A percentile compares a stretch with the other conserved stretches of the same genome.
These are phyloP conservation scores for Ladona fulva DNA, from an alignment of 1,140 invertebrate genomes.

Conservation along the genomic window DNA sequence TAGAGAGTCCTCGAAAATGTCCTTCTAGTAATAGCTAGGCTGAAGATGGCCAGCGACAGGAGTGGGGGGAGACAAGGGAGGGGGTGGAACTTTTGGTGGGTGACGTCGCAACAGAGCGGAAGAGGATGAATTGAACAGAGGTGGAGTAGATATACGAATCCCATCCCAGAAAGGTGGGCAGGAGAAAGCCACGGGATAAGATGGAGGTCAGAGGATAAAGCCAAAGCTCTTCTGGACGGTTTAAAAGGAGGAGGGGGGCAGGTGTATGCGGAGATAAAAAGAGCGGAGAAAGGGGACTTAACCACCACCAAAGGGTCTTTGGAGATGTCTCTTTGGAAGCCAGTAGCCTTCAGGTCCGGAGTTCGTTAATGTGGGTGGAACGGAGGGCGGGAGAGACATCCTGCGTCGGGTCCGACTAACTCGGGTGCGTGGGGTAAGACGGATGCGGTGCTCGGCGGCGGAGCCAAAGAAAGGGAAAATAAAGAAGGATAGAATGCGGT, in stretches of 20 bases:
- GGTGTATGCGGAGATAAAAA: not conserved
- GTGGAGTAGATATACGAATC: too few species aligned
- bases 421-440: not conserved
- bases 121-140: too few species aligned
- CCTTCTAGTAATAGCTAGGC: too few species aligned
- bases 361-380: not conserved
- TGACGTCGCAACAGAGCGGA: too few species aligned
- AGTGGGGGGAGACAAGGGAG: not conserved
- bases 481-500: not conserved
- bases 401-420: not conserved
- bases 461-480: not conserved
- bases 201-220: not conserved
- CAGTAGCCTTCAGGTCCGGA: not conserved
- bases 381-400: not conserved
- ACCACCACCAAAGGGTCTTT: not conserved
- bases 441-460: not conserved
- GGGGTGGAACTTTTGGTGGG: not conserved
- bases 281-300: not conserved
- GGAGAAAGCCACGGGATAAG: not conserved
- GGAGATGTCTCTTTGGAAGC: not conserved
- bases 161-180: too few species aligned
- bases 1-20: too few species aligned
- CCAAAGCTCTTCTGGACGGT: not conserved
- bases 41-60: not conserved
- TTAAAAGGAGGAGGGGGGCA: not conserved